phyloP scores from a whole-genome alignment of 2,113 vertebrate genomes.

The Marcusenius ussheri region DNA sequence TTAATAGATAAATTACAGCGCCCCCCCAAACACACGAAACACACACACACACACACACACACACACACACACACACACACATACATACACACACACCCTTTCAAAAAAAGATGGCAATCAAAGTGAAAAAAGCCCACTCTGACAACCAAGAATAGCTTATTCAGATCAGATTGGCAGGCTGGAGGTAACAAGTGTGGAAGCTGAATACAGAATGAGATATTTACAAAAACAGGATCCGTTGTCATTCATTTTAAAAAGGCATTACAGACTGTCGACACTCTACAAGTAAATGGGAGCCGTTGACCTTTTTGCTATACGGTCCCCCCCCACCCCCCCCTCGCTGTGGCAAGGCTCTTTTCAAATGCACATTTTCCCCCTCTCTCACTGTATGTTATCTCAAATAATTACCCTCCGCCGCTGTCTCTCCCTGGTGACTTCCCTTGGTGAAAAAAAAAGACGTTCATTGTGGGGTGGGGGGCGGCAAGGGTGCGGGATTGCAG shows the following conservation, averaged over 20 bases:
- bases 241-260: conserved; percentile 82
- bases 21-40: background rate
- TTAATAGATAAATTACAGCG: conserved; percentile 65
- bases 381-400: conserved; percentile 88
- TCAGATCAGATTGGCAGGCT: conserved; percentile 67
- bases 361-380: conserved; percentile 61
- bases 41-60: background rate
- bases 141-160: conserved; percentile 79
- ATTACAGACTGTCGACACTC: conserved; percentile 70
- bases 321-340: conserved; percentile 53
- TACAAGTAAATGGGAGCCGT: conserved; percentile 76
- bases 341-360: conserved; percentile 61
- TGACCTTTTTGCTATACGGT: conserved; percentile 85
- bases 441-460: conserved; percentile 79
- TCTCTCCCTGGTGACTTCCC: conserved; percentile 77
- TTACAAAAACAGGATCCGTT: conserved; percentile 65
- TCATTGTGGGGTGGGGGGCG: conserved; percentile 75
- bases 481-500: conserved; percentile 71
- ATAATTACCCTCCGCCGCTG: conserved; percentile 95
- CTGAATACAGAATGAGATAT: conserved; percentile 83
- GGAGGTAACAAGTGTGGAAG: conserved; percentile 67
- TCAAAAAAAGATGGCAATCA: conserved; percentile 67
- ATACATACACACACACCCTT: conserved; percentile 13
- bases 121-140: conserved; percentile 67
- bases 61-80: background rate